A percentile compares a stretch with the other conserved stretches of the same genome.
Conservation (phyloP, 2,888 invertebrate species). For the Tetragnatha montana region DNA sequence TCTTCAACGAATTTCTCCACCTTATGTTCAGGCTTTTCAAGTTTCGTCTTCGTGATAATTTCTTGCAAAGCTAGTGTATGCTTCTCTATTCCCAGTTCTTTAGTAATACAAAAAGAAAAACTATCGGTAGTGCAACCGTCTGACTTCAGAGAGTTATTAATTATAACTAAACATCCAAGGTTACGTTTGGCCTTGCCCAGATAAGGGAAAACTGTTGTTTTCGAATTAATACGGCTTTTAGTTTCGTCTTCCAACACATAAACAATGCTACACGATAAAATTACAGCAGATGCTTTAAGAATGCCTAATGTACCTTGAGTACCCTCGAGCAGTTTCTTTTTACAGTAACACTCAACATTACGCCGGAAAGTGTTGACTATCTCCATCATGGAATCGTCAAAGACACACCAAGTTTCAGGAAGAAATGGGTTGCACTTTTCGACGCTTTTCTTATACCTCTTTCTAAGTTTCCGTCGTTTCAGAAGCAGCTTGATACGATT, state of each 20-base stretch:
- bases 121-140: neutral
- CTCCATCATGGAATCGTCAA: neutral
- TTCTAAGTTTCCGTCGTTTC: neutral
- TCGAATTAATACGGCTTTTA: too few species aligned
- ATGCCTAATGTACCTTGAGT: neutral
- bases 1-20: neutral
- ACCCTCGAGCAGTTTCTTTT: neutral
- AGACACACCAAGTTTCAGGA: neutral
- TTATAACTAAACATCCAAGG: neutral
- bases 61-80: constrained; percentile 15
- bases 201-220: constrained; percentile 1
- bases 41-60: constrained; percentile 17
- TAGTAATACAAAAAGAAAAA: constrained; percentile 20
- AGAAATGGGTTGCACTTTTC: constrained; percentile 35
- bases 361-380: constrained; percentile 7
- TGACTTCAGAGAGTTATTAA: neutral
- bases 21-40: neutral
- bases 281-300: neutral
- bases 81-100: constrained; percentile 5
- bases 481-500: neutral
- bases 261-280: constrained; percentile 25
- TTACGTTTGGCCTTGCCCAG: neutral
- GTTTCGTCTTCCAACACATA: neutral
- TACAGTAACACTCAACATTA: neutral
- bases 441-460: neutral